Base-by-base conservation (phyloP, 2,888 invertebrate genomes). In the Eumacrocentrus americanus region DNA sequence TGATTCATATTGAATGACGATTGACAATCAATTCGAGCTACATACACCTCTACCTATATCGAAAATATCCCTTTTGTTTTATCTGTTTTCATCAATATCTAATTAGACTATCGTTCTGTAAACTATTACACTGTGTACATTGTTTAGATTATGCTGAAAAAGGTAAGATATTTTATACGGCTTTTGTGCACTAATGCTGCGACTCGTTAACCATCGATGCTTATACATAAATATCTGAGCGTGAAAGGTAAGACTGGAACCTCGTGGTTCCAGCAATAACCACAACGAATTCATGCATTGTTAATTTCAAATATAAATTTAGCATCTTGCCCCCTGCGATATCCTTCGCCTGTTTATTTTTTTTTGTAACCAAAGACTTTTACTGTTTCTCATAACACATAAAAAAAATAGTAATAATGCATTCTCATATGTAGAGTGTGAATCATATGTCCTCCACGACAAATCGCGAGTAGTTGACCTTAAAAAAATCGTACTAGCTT, bases 171-270 rank as follows among this genome's bases (percentile, higher is more conserved):
- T 47, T 38, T 50, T 22, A 60, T 35, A 38, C 40, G 50, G 54
- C 60, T 60, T 54, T 50, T 60, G 54, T 60, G 60, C 60, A 60
- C 18, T 40, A 35, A 53, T 25, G 53, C 59, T 53, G 37, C 38
- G n/a, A 38, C 20, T 29, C 37, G 22, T 46, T 16, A 16, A 46
- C 22, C 23, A 46, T 44, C 38, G 16, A 44, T 44, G 42, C 54
- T 44, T 22, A 34, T 22, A 42, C 44, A 42, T 54, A 29, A 44
- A 34, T 54, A 34, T 34, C 25, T n/a, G 6, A 40, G 48, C 38
- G 40, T 38, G 34, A 25, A 60, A 60, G 60, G 60, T 60, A 60
- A 60, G 60, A 60, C 60, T 55, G 60, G 50, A 55, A 60, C 34
- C 46, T 38, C 14, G 53, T 42, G 11, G 34, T 60, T 60, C 50